Conservation (phyloP, 2,888 invertebrate genomes). For the Heteromyza rotundicornis region DNA sequence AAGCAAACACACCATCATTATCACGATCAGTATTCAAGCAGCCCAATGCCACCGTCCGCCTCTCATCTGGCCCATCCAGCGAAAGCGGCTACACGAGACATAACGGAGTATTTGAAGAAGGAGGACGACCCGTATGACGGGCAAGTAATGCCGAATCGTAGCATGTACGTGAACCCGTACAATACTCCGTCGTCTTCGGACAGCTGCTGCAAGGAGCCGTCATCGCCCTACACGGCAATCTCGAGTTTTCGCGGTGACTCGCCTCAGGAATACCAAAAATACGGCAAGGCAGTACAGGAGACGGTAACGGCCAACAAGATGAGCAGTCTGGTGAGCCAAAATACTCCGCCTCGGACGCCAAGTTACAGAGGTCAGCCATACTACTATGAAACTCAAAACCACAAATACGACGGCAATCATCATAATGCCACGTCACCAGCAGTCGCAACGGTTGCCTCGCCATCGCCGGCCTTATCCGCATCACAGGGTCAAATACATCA, state of each 20-base stretch:
- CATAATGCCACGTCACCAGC: slow-evolving; percentile 43
- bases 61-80: neutral
- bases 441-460: slow-evolving; percentile 46
- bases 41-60: slow-evolving; percentile 28
- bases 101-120: slow-evolving; percentile 32
- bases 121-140: slow-evolving; percentile 25
- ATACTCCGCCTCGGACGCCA: slow-evolving; percentile 32
- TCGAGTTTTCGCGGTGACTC: slow-evolving; percentile 30
- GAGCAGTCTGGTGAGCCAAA: slow-evolving; percentile 30
- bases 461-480: slow-evolving; percentile 37
- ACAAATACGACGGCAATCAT: slow-evolving; percentile 33
- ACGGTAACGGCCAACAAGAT: slow-evolving; percentile 26
- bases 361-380: slow-evolving; percentile 30
- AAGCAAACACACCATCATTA: slow-evolving; percentile 31
- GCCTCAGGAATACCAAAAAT: slow-evolving; percentile 44
- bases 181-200: slow-evolving; percentile 38
- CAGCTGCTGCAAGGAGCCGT: slow-evolving; percentile 32
- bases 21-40: slow-evolving; percentile 38
- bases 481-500: slow-evolving; percentile 23
- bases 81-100: slow-evolving; percentile 17
- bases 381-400: slow-evolving; percentile 37
- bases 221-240: slow-evolving; percentile 20
- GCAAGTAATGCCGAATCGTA: slow-evolving; percentile 24
- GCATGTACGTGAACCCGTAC: slow-evolving; percentile 52
- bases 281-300: slow-evolving; percentile 43